phyloP scores from a whole-genome alignment of 2,797 vertebrate species.

The Centroberyx gerrardi region DNA sequence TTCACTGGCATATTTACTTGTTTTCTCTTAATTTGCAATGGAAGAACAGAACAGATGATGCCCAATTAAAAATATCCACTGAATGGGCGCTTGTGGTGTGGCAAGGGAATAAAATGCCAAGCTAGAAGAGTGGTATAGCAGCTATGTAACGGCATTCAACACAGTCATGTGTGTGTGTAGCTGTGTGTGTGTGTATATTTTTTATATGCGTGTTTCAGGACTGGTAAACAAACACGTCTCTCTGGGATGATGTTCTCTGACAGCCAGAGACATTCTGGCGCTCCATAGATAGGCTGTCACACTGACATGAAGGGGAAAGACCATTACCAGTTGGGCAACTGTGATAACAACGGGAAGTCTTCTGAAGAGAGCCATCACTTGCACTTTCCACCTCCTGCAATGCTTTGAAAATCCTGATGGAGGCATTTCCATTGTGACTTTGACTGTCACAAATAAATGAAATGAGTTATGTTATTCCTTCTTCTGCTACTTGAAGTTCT shows the following conservation, averaged over 20 bases:
- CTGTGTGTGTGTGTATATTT: not conserved
- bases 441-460: constrained; percentile 9
- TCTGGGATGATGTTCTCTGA: not conserved
- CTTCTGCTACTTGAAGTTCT: not conserved
- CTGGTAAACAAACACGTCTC: constrained; percentile 14
- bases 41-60: no score
- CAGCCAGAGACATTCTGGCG: not conserved
- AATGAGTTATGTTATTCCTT: no score
- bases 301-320: constrained; percentile 17
- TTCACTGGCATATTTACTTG: no score
- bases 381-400: constrained; percentile 4
- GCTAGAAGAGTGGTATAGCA: no score
- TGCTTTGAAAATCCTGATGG: not conserved
- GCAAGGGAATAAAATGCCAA: no score
- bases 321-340: constrained; percentile 14
- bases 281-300: not conserved
- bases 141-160: no score
- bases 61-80: no score
- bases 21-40: no score
- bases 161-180: not conserved
- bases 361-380: constrained; percentile 10
- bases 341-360: constrained; percentile 31
- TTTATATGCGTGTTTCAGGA: not conserved
- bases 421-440: constrained; percentile 15
- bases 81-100: no score